Conservation (phyloP, 2,797 vertebrate genomes). For the Pelochelys cantorii region DNA sequence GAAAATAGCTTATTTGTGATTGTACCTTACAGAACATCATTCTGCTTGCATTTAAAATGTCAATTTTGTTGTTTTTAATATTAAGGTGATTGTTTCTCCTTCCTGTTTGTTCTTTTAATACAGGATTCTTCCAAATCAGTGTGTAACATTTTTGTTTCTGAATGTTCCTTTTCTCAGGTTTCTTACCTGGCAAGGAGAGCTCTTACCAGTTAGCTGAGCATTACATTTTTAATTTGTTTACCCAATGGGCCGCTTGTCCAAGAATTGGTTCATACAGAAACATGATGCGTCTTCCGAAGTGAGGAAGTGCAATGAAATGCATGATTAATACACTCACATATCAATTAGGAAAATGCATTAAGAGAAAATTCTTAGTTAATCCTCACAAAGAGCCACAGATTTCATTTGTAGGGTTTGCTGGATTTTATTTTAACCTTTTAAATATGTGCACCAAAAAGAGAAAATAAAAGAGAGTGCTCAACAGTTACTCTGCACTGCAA, state of each 20-base stretch:
- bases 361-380: slow-evolving; percentile 23
- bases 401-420: not conserved
- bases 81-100: slow-evolving; percentile 59
- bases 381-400: slow-evolving; percentile 6
- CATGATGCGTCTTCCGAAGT: slow-evolving; percentile 22
- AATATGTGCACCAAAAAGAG: slow-evolving; percentile 34
- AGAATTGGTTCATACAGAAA: slow-evolving; percentile 12
- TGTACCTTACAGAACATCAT: slow-evolving; percentile 68
- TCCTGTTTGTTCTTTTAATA: slow-evolving; percentile 41
- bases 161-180: slow-evolving; percentile 54
- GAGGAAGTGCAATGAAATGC: slow-evolving; percentile 54
- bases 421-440: not conserved
- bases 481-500: not conserved
- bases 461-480: slow-evolving; percentile 20
- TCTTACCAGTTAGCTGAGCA: slow-evolving; percentile 48
- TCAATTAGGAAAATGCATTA: not conserved
- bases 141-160: slow-evolving; percentile 43
- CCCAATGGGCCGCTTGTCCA: slow-evolving; percentile 19
- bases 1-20: slow-evolving; percentile 67
- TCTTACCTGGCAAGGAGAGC: slow-evolving; percentile 58
- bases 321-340: slow-evolving; percentile 23
- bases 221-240: not conserved
- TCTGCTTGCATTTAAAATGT: slow-evolving; percentile 51
- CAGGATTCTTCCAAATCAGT: slow-evolving; percentile 54
- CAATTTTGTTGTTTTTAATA: slow-evolving; percentile 40